Evolutionary conservation across 2,113 vertebrate genomes (phyloP), one percentile per base, ranked within the genome.

Genomic region (Psophia crepitans): DNA sequence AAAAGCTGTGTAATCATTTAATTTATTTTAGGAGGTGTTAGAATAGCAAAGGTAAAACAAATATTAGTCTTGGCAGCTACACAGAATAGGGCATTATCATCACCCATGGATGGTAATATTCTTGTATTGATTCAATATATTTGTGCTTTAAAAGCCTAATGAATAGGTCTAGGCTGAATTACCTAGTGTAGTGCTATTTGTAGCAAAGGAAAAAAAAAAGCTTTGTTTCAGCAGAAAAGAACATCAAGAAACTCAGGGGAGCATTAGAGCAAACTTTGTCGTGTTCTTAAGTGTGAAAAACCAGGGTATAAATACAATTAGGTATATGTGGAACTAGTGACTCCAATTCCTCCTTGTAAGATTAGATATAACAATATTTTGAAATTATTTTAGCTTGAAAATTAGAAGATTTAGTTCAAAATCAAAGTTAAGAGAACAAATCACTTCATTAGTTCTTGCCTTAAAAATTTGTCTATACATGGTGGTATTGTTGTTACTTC

Each of bases 401-500:
- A 83, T 82, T 74, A 8, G 27, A 96, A 87, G 3, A 30, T 58
- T 66, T 89, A 33, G 39, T 92, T 76, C 53, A 90, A 87, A 66
- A 68, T 49, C 22, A 66, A 85, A 53, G 48, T 86, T 88, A 96
- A 75, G 64, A 65, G 58, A 89, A 80, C 26, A 83, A 63, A 95
- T 71, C 11, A 70, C 33, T 83, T 68, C 11, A 73, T 54, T 66
- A 78, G 37, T 41, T 83, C 69, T 69, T 44, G 48, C 41, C 61
- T 93, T 89, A 83, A 97, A 97, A 96, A 22, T 39, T 64, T 81
- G 84, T 32, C 88, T 93, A 51, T 96, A 84, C 20, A 94, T 94
- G 91, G 90, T 70, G 43, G 53, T 93, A 92, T 96, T 96, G 95
- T 86, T 95, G 37, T 93, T 95, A 73, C 57, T 96, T 94, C 93